Base-by-base conservation (phyloP, 2,113 vertebrate species). In the Anoplopoma fimbria region DNA sequence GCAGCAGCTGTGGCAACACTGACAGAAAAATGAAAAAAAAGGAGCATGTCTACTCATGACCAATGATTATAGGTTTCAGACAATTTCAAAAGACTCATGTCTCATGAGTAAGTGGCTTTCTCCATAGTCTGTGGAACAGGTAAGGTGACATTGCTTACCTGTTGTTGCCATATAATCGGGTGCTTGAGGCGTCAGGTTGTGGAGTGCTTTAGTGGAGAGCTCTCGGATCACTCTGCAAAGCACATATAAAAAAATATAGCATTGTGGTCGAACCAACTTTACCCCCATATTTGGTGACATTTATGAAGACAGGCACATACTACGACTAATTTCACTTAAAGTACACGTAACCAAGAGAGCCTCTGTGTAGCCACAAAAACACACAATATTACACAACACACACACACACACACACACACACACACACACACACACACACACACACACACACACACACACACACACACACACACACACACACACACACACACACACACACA, bases 1-100 rank as follows among this genome's bases (percentile, higher is more conserved):
- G 93, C 36, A 99, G 86, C 76, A 99, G 92, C 80, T 93, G 93
- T 0, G 97, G 97, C 91, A 99, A 85, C 82, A 98, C 98, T 99
- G 91, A 75, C 91, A 93, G 29, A 29, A 92, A 21, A 47, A 57
- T 7, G 14, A 10, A 13, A 9, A 55, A 29, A 27, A 65, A 49
- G 69, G n/a, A 40, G 9, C 0, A 21, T 31, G 36, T 69, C 9
- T 53, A 68, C 55, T 51, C 17, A 42, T 4, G 6, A 57, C 6
- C 1, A 27, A 58, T 25, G 61, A 81, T 64, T 47, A 38, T 5
- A 69, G 4, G 15, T 33, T 76, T 71, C 25, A 38, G 13, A 62
- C 9, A 13, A 14, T 72, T 57, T 63, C 7, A 38, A 19, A 73
- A 75, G 33, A 10, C n/a, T n/a, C 13, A 34, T 5, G 34, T 75